Conservation (phyloP, 2,888 invertebrate genomes). For the Stratiomys singularior region DNA sequence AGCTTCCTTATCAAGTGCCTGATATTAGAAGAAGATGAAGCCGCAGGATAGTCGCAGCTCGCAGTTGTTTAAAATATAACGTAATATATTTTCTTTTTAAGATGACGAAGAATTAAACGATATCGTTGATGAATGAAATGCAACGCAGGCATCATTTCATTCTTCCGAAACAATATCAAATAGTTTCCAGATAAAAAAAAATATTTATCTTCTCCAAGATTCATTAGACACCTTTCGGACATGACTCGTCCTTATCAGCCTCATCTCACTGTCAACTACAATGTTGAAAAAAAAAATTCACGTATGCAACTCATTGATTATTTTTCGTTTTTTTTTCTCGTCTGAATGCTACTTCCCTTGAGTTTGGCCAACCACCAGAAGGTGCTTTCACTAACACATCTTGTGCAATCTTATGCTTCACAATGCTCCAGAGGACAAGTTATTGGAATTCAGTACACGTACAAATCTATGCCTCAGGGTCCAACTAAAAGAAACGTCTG, state of each 20-base stretch:
- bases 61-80: no score
- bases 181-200: no score
- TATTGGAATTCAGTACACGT: slow-evolving; percentile 50
- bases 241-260: neutral
- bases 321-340: slow-evolving; percentile 35
- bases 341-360: slow-evolving; percentile 15
- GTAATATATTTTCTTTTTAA: no score
- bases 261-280: neutral
- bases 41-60: no score
- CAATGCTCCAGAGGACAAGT: neutral
- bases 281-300: slow-evolving; percentile 24
- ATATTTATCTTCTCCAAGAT: no score
- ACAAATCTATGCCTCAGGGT: slow-evolving; percentile 49
- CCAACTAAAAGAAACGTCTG: slow-evolving; percentile 49
- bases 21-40: no score
- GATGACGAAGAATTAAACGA: no score
- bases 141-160: no score
- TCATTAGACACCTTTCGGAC: neutral
- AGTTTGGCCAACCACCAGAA: slow-evolving; percentile 31
- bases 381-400: slow-evolving; percentile 35
- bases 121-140: no score
- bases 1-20: no score
- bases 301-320: slow-evolving; percentile 45
- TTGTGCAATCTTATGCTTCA: slow-evolving; percentile 2
- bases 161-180: no score